A percentile compares a stretch with the other conserved stretches of the same genome.
phyloP scores from a whole-genome alignment of 2,888 invertebrate species.

The Agriopis aurantiaria region DNA sequence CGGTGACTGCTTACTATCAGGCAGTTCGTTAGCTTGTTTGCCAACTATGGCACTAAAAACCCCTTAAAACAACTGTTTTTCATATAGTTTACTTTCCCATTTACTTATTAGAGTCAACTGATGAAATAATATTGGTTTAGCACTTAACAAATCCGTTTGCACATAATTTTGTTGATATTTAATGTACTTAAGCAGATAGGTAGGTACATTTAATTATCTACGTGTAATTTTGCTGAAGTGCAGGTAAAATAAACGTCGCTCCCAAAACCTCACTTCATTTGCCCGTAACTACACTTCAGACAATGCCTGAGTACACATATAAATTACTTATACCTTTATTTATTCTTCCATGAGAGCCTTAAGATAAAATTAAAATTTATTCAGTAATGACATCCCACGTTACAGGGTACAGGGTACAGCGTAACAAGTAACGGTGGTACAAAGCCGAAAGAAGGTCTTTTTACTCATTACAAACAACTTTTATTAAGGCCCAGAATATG shows the following conservation, averaged over 20 bases:
- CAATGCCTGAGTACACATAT: background rate
- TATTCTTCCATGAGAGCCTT: conserved; percentile 1
- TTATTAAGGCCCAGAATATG: too few relatives aligned
- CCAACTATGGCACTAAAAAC: too few relatives aligned
- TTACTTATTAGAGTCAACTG: too few relatives aligned
- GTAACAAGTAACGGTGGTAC: background rate
- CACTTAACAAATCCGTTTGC: background rate
- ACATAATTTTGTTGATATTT: background rate
- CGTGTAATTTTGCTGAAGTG: background rate
- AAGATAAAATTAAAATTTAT: conserved; percentile 1
- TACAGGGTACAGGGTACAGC: background rate
- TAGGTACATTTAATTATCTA: background rate
- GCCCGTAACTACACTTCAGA: background rate
- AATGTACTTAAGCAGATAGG: background rate
- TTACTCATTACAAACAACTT: too few relatives aligned
- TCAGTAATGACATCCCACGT: background rate
- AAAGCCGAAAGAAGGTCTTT: background rate
- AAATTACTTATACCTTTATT: background rate
- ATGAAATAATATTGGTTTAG: too few relatives aligned
- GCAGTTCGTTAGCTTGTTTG: too few relatives aligned
- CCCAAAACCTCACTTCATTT: background rate
- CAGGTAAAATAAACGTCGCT: background rate
- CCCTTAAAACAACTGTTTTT: too few relatives aligned
- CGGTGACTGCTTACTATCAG: too few relatives aligned
- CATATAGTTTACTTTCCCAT: too few relatives aligned